Conservation (phyloP, 2,797 vertebrate species). For the Cryptoblepharus egeriae region DNA sequence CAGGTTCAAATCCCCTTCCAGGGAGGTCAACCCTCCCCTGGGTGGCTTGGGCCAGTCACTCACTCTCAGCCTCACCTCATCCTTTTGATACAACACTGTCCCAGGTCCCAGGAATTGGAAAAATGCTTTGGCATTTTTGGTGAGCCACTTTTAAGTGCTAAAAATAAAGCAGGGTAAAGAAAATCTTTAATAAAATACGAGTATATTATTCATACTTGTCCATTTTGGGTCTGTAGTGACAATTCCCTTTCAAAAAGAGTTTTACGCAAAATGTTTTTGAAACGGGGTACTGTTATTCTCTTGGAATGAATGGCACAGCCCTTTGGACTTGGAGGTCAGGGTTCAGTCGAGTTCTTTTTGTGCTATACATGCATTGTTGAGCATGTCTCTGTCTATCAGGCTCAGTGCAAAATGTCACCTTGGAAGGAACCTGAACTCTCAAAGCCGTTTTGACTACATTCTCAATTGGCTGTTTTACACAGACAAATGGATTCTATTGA, state of each 20-base stretch:
- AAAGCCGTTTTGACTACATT: neutral
- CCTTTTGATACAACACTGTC: too few relatives aligned
- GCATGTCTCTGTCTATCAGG: neutral
- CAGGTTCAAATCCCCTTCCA: too few relatives aligned
- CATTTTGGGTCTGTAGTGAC: neutral
- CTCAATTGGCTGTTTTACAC: neutral
- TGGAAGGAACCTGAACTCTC: neutral
- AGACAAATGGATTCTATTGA: neutral
- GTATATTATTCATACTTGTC: neutral
- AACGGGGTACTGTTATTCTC: neutral
- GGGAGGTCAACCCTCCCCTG: too few relatives aligned
- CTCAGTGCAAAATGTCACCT: neutral
- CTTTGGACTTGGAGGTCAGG: neutral
- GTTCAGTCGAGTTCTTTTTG: neutral
- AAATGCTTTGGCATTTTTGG: too few relatives aligned
- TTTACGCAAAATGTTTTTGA: too few relatives aligned
- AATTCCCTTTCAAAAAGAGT: neutral
- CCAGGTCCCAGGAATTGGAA: too few relatives aligned
- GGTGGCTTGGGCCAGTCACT: too few relatives aligned
- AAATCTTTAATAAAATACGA: too few relatives aligned
- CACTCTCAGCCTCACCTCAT: too few relatives aligned
- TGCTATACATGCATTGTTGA: too few relatives aligned
- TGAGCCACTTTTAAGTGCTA: too few relatives aligned
- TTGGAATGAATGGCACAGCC: neutral
- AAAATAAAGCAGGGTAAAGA: too few relatives aligned